Evolutionary conservation across 2,888 invertebrate genomes (phyloP).

Genomic region (Agrochola macilenta): DNA sequence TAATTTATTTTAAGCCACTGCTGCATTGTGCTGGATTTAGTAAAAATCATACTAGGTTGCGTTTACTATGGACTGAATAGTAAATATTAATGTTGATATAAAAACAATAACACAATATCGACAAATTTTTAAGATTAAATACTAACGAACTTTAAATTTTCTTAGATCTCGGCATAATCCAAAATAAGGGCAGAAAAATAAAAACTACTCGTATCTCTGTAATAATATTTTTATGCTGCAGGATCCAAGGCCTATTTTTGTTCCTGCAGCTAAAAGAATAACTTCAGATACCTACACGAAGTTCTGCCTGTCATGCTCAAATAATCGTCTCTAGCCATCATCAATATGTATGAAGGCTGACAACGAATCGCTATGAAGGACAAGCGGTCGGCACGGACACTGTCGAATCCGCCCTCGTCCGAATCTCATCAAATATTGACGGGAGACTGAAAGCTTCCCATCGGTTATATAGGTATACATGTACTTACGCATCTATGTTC

Average conservation of each 20-base stretch:
- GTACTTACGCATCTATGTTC: slow-evolving; percentile 49
- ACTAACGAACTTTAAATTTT: neutral
- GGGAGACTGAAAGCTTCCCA: slow-evolving; percentile 80
- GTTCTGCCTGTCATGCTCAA: slow-evolving; percentile 25
- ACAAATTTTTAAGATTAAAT: neutral
- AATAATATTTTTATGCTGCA: neutral
- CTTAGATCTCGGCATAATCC: neutral
- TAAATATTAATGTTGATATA: neutral
- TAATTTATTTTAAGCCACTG: neutral
- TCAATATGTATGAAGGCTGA: slow-evolving; percentile 65
- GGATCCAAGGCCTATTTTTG: neutral
- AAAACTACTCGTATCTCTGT: neutral
- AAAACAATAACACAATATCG: neutral
- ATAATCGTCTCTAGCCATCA: slow-evolving; percentile 53
- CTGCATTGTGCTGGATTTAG: neutral
- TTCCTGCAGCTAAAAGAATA: neutral
- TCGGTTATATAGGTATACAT: slow-evolving; percentile 35
- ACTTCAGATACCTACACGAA: slow-evolving; percentile 29
- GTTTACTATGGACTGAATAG: neutral
- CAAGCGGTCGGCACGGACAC: slow-evolving; percentile 65
- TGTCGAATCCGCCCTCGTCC: slow-evolving; percentile 76
- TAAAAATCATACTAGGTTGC: neutral
- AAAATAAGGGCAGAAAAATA: neutral
- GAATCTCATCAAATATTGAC: slow-evolving; percentile 89
- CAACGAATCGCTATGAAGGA: slow-evolving; percentile 61